Evolutionary conservation across 92 coral and sea anemone species (phyloP).

Genomic region (Zoanthus sansibaricus): DNA sequence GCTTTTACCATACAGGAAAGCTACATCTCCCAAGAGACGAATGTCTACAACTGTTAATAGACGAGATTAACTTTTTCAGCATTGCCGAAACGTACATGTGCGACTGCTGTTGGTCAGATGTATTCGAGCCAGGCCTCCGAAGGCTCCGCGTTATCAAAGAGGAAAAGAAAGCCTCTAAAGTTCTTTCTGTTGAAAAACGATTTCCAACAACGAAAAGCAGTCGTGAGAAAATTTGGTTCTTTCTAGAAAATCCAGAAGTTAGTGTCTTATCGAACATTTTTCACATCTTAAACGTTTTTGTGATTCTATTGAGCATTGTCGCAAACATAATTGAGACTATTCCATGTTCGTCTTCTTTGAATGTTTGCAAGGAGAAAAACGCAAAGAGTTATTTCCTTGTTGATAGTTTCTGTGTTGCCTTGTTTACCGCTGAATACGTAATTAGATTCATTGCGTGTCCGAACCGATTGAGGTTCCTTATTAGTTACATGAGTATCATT

Average conservation of each 20-base stretch:
- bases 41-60: slow-evolving; percentile 74
- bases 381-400: slow-evolving; percentile 65
- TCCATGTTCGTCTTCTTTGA: slow-evolving; percentile 54
- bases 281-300: slow-evolving; percentile 66
- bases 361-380: slow-evolving; percentile 72
- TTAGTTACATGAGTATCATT: slow-evolving; percentile 74
- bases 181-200: slow-evolving; percentile 48
- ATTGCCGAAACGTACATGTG: slow-evolving; percentile 69
- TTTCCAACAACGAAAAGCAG: slow-evolving; percentile 17
- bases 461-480: slow-evolving; percentile 59
- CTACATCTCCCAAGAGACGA: slow-evolving; percentile 86
- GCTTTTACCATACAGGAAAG: slow-evolving; percentile 80
- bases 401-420: slow-evolving; percentile 72
- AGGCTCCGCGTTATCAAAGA: slow-evolving; percentile 47
- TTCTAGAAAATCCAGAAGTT: slow-evolving; percentile 68
- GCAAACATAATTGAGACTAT: slow-evolving; percentile 79
- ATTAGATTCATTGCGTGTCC: slow-evolving; percentile 65
- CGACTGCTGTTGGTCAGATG: slow-evolving; percentile 78
- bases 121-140: slow-evolving; percentile 62
- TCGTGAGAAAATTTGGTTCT: slow-evolving; percentile 71
- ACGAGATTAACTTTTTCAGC: slow-evolving; percentile 78
- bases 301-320: slow-evolving; percentile 70
- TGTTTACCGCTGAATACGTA: slow-evolving; percentile 78
- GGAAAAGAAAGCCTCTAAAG: slow-evolving; percentile 52
- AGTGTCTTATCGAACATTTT: slow-evolving; percentile 61